Evolutionary conservation across 2,888 invertebrate species (phyloP).

Genomic region (Pseudanteris insignis): DNA sequence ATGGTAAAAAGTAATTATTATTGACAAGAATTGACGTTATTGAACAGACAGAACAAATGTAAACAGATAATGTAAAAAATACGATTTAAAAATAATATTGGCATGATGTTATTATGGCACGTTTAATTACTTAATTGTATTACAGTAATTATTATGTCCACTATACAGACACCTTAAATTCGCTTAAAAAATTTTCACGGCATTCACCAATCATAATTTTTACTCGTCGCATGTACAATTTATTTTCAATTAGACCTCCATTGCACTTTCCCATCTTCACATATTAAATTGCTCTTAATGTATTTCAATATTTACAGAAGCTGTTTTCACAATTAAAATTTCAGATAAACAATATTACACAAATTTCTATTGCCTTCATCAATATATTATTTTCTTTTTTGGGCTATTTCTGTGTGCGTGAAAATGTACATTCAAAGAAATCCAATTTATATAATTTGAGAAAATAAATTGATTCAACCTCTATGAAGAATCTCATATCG

Average conservation of each 20-base stretch:
- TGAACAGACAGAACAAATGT: slow-evolving; percentile 53
- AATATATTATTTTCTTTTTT: slow-evolving; percentile 45
- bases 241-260: slow-evolving; percentile 53
- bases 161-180: slow-evolving; percentile 53
- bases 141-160: slow-evolving; percentile 49
- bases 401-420: slow-evolving; percentile 48
- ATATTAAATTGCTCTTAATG: slow-evolving; percentile 63
- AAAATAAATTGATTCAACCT: slow-evolving; percentile 14
- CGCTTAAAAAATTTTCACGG: slow-evolving; percentile 46
- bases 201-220: slow-evolving; percentile 38
- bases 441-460: slow-evolving; percentile 5
- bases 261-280: slow-evolving; percentile 66
- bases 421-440: slow-evolving; percentile 53
- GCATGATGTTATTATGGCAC: slow-evolving; percentile 66
- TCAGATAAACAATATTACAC: slow-evolving; percentile 40
- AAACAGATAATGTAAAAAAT: slow-evolving; percentile 60
- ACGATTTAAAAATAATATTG: slow-evolving; percentile 63
- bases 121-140: slow-evolving; percentile 60
- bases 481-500: slow-evolving; percentile 20
- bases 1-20: too few species aligned
- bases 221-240: slow-evolving; percentile 45
- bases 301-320: slow-evolving; percentile 60
- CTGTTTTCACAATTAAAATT: slow-evolving; percentile 50
- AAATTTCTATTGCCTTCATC: slow-evolving; percentile 33
- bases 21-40: background rate